These are phyloP conservation scores for Cataglyphis rosenhaueri DNA, from an alignment of 2,888 invertebrate species.

Conservation along the genomic window DNA sequence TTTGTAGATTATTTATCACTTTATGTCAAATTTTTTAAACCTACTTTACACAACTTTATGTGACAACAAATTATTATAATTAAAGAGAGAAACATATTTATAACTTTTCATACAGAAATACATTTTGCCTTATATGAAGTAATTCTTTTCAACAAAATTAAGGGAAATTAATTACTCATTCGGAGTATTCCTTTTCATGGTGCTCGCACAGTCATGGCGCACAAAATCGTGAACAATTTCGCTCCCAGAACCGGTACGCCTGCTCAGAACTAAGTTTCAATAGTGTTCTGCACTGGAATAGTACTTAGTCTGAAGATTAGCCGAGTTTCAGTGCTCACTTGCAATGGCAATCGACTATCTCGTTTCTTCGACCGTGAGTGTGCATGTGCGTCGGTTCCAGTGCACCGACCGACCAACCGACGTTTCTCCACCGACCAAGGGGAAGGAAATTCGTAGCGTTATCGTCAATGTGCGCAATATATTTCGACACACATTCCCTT, in stretches of 20 bases:
- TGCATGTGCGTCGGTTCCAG: conserved; percentile 31
- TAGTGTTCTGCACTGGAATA: conserved; percentile 52
- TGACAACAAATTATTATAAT: background rate
- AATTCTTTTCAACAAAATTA: background rate
- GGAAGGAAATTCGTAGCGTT: conserved; percentile 67
- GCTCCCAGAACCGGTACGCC: conserved; percentile 9
- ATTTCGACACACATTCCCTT: conserved; percentile 59
- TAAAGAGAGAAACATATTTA: background rate
- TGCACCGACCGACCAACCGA: background rate
- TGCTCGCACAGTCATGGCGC: background rate
- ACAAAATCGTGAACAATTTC: conserved; percentile 44
- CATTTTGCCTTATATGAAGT: background rate
- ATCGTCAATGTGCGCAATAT: conserved; percentile 67
- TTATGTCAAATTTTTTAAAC: background rate
- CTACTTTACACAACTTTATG: background rate
- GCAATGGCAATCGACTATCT: conserved; percentile 61
- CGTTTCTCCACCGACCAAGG: conserved; percentile 46
- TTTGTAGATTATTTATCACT: too few relatives aligned
- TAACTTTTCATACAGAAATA: background rate
- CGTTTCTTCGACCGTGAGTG: conserved; percentile 52
- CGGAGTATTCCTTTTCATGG: background rate
- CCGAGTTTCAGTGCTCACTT: conserved; percentile 69
- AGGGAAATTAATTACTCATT: conserved; percentile 4
- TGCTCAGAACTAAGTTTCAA: conserved; percentile 52
- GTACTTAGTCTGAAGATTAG: conserved; percentile 68